Evolutionary conservation across 2,797 vertebrate genomes (phyloP).

Genomic region (Hoplostethus mediterraneus): DNA sequence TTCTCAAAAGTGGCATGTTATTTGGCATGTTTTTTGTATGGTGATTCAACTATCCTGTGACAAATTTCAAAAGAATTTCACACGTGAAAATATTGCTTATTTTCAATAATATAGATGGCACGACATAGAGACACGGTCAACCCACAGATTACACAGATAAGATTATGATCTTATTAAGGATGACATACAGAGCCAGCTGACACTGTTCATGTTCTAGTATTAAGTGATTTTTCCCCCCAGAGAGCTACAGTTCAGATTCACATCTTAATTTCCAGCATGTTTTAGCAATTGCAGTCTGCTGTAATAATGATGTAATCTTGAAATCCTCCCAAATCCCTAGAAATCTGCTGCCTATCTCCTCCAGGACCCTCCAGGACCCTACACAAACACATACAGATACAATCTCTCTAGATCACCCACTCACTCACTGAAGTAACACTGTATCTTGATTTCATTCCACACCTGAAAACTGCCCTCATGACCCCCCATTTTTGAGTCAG

Average conservation of each 20-base stretch:
- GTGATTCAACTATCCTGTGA: background rate
- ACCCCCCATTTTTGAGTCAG: background rate
- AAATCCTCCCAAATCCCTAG: conserved; percentile 82
- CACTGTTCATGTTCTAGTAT: conserved; percentile 15
- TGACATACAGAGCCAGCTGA: conserved; percentile 8
- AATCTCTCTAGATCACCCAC: background rate
- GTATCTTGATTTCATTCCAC: background rate
- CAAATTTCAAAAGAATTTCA: background rate
- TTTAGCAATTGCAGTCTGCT: conserved; percentile 58
- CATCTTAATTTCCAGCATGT: conserved; percentile 56
- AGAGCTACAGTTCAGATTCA: conserved; percentile 51
- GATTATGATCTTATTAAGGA: background rate
- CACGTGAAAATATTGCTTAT: background rate
- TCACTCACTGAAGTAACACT: conserved; percentile 8
- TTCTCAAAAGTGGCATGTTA: background rate
- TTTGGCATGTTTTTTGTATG: background rate
- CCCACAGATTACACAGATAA: too few species aligned
- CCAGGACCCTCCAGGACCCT: conserved; percentile 18
- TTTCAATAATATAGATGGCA: background rate
- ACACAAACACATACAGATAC: conserved; percentile 2
- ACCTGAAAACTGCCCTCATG: background rate
- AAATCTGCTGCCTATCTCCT: conserved; percentile 66
- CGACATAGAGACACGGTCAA: background rate
- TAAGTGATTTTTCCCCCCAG: conserved; percentile 27
- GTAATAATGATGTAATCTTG: conserved; percentile 80